Conservation (phyloP, 1,140 invertebrate genomes). For the Semibalanus balanoides region DNA sequence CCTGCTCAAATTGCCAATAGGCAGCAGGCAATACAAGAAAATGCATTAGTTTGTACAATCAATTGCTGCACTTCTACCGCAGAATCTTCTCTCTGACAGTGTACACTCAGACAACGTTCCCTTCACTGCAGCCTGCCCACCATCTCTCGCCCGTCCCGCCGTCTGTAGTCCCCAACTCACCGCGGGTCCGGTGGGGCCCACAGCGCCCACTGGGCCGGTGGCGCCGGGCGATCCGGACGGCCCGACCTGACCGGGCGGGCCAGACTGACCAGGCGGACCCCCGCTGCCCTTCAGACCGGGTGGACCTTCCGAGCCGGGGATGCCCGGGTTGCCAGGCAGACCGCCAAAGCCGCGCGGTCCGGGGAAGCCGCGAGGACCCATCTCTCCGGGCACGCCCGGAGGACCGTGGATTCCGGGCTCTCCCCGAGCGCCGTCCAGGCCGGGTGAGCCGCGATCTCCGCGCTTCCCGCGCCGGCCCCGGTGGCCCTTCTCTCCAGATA, state of each 20-base stretch:
- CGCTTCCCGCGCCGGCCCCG: slow-evolving; percentile 44
- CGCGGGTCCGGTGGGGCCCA: slow-evolving; percentile 51
- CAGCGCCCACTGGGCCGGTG: slow-evolving; percentile 46
- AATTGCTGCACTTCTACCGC: no score
- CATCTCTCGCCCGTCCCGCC: neutral
- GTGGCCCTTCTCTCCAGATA: slow-evolving; percentile 66
- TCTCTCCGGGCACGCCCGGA: slow-evolving; percentile 57
- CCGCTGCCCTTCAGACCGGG: slow-evolving; percentile 53
- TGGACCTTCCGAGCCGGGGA: slow-evolving; percentile 55
- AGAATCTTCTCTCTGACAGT: no score
- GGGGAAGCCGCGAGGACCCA: slow-evolving; percentile 62
- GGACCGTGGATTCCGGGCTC: slow-evolving; percentile 56
- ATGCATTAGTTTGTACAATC: no score
- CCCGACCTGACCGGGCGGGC: slow-evolving; percentile 50
- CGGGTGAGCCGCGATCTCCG: slow-evolving; percentile 50
- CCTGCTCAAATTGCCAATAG: no score
- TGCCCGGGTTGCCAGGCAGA: slow-evolving; percentile 53
- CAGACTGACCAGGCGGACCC: slow-evolving; percentile 50
- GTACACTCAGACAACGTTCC: no score
- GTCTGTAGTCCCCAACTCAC: slow-evolving; percentile 22
- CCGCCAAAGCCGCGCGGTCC: slow-evolving; percentile 64
- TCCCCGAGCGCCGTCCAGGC: slow-evolving; percentile 56
- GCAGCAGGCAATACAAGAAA: no score
- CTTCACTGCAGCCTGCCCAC: neutral
- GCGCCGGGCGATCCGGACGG: slow-evolving; percentile 45